Evolutionary conservation across 92 coral and sea anemone species (phyloP).

Genomic region (Siderastrea siderea): DNA sequence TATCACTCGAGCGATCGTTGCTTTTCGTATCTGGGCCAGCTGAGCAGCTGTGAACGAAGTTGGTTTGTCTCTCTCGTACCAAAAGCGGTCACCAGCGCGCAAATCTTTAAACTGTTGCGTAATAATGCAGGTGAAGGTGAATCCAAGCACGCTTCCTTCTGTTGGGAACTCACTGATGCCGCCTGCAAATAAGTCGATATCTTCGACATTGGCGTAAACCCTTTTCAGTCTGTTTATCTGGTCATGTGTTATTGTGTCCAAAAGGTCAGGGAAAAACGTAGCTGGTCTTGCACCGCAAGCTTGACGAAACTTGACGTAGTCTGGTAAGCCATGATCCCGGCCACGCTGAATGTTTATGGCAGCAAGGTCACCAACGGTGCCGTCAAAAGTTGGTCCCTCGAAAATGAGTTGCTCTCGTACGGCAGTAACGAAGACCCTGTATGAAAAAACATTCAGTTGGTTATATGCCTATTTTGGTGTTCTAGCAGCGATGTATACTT

Average conservation of each 20-base stretch:
- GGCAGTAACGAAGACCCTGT: slow-evolving; percentile 22
- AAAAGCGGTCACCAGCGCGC: slow-evolving; percentile 48
- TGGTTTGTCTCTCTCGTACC: slow-evolving; percentile 37
- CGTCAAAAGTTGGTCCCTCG: slow-evolving; percentile 23
- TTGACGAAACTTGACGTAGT: slow-evolving; percentile 39
- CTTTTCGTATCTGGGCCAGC: slow-evolving; percentile 17
- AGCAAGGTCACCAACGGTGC: slow-evolving; percentile 66
- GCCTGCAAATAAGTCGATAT: slow-evolving; percentile 37
- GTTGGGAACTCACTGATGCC: not conserved
- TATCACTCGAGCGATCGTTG: not conserved
- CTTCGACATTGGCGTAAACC: not conserved
- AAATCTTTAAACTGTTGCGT: not conserved
- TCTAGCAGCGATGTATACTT: too few species aligned
- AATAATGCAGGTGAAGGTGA: slow-evolving; percentile 14
- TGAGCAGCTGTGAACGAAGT: not conserved
- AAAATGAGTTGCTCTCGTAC: slow-evolving; percentile 38
- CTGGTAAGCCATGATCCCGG: slow-evolving; percentile 93
- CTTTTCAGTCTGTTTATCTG: not conserved
- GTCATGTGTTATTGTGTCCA: not conserved
- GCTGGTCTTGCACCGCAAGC: not conserved
- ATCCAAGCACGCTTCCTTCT: slow-evolving; percentile 4
- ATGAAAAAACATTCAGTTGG: not conserved
- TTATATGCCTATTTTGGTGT: too few species aligned
- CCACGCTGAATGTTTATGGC: slow-evolving; percentile 95
- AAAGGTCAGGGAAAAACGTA: not conserved